These are phyloP conservation scores for Idaea biselata DNA, from an alignment of 2,888 invertebrate genomes.

Conservation along the genomic window DNA sequence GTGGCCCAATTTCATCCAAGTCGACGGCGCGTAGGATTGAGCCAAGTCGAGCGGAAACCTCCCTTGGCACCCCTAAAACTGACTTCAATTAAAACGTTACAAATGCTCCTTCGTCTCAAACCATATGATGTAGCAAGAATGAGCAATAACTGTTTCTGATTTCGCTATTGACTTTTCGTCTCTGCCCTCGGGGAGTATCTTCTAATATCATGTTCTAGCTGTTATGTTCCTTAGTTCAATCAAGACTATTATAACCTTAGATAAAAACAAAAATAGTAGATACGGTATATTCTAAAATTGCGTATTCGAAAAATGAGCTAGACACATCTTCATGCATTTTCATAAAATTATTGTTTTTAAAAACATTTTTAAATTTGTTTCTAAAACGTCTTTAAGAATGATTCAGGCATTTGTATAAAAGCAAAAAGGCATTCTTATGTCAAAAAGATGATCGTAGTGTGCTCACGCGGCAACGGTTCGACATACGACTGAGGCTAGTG, in stretches of 20 bases:
- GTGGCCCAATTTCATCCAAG: slow-evolving; percentile 32
- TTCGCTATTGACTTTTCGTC: slow-evolving; percentile 17
- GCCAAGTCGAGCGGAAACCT: slow-evolving; percentile 34
- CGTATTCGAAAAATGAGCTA: no score
- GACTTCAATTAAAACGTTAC: slow-evolving; percentile 43
- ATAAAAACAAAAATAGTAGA: no score
- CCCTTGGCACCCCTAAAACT: slow-evolving; percentile 36
- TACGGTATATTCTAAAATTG: no score
- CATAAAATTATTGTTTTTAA: no score
- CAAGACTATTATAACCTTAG: slow-evolving; percentile 13
- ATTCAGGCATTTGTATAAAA: no score
- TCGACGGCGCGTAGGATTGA: slow-evolving; percentile 31
- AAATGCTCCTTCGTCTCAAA: slow-evolving; percentile 38
- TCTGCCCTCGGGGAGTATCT: slow-evolving; percentile 19
- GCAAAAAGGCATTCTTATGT: no score
- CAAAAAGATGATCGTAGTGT: no score
- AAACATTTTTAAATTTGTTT: no score
- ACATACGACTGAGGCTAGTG: no score
- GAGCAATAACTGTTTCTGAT: slow-evolving; percentile 18
- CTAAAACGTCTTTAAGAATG: no score
- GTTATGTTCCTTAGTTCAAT: slow-evolving; percentile 22
- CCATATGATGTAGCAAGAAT: slow-evolving; percentile 26
- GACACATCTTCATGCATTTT: no score
- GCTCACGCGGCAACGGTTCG: no score
- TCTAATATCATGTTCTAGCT: slow-evolving; percentile 13